A percentile compares a stretch with the other conserved stretches of the same genome.
Evolutionary conservation across 1,140 invertebrate species (phyloP).

Genomic region (Bombus waltoni): DNA sequence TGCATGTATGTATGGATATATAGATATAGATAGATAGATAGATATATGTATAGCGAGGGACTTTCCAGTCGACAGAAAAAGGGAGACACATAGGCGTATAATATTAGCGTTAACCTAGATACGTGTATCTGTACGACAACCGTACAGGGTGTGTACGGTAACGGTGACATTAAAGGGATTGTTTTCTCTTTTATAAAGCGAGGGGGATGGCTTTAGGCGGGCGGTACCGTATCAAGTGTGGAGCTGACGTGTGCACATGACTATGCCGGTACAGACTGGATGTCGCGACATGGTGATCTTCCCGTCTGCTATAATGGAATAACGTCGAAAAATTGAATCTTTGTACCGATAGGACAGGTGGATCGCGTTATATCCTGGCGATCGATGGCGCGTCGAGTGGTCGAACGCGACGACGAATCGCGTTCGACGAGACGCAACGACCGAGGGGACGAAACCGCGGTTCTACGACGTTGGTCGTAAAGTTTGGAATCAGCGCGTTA

Average conservation of each 20-base stretch:
- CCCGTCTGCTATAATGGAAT: neutral
- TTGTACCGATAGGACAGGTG: neutral
- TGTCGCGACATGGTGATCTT: neutral
- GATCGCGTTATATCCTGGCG: neutral
- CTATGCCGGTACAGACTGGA: slow-evolving; percentile 21
- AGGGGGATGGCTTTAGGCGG: slow-evolving; percentile 12
- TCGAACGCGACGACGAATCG: neutral
- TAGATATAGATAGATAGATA: neutral
- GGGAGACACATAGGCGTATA: slow-evolving; percentile 55
- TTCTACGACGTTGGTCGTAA: neutral
- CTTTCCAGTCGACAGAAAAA: slow-evolving; percentile 28
- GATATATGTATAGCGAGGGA: neutral
- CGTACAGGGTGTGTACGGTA: slow-evolving; percentile 42
- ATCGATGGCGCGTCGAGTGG: slow-evolving; percentile 8
- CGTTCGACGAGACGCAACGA: neutral
- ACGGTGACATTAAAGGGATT: slow-evolving; percentile 41
- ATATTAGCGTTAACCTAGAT: slow-evolving; percentile 48
- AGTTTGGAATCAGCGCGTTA: neutral
- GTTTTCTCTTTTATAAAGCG: slow-evolving; percentile 44
- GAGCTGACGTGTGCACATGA: slow-evolving; percentile 27
- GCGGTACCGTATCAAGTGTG: slow-evolving; percentile 31
- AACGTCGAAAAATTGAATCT: slow-evolving; percentile 6
- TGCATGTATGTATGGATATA: neutral
- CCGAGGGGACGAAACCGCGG: neutral
- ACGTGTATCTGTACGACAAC: slow-evolving; percentile 42